Conservation (phyloP, 2,113 vertebrate genomes). For the Rhipidura dahli region DNA sequence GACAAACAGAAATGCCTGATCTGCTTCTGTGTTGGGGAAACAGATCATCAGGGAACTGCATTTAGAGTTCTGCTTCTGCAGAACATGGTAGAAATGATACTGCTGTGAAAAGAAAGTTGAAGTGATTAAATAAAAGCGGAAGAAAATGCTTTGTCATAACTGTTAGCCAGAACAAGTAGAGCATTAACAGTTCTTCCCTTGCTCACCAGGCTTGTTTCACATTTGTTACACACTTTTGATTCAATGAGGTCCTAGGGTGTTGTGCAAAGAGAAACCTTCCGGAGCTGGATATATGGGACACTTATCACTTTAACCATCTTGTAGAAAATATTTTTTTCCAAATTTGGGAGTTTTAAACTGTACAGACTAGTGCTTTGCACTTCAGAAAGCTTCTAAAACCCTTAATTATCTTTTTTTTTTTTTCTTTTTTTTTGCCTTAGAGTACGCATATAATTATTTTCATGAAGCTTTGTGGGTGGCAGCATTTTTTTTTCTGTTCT, state of each 20-base stretch:
- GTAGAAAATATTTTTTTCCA: not conserved
- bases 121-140: not conserved
- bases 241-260: not conserved
- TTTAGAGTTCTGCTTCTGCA: not conserved
- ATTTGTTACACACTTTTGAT: not conserved
- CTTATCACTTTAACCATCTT: not conserved
- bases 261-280: not conserved
- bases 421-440: too few relatives aligned
- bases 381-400: not conserved
- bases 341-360: not conserved
- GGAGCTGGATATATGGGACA: not conserved
- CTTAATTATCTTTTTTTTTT: not conserved
- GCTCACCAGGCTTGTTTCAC: rapidly evolving
- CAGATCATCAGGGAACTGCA: not conserved
- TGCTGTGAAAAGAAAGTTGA: not conserved
- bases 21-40: not conserved
- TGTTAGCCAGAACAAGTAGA: not conserved
- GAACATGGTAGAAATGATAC: not conserved
- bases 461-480: not conserved
- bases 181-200: not conserved
- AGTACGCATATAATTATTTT: not conserved
- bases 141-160: not conserved
- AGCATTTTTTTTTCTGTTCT: not conserved
- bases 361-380: not conserved
- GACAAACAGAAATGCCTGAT: not conserved